phyloP scores from a whole-genome alignment of 53 echinoderm and acorn worm species.

The Paelopatides confundens region DNA sequence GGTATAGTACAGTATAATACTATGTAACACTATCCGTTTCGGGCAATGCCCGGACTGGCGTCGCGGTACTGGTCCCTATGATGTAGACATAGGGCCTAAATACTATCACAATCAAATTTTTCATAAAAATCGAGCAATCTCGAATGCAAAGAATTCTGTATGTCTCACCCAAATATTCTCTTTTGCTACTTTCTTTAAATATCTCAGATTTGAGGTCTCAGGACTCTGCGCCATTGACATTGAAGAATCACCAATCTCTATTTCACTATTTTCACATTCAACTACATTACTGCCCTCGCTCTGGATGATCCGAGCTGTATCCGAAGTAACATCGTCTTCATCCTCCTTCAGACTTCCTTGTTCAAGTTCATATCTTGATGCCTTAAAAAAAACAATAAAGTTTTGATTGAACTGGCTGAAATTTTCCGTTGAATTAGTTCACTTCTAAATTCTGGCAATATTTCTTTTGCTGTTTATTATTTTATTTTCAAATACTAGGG shows the following conservation, averaged over 20 bases:
- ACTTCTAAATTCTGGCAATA: too few species aligned
- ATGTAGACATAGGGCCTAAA: too few species aligned
- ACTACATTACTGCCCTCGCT: not conserved
- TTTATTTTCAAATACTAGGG: too few species aligned
- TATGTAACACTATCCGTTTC: too few species aligned
- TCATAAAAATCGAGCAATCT: not conserved
- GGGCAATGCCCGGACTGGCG: too few species aligned
- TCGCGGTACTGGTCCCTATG: too few species aligned
- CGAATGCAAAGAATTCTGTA: not conserved
- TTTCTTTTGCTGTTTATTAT: too few species aligned
- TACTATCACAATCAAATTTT: too few species aligned
- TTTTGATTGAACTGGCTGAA: too few species aligned
- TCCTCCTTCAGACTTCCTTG: not conserved
- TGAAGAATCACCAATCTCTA: not conserved
- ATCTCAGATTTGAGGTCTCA: conserved; percentile 3
- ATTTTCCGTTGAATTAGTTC: too few species aligned
- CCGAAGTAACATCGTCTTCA: not conserved
- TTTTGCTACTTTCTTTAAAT: conserved; percentile 3
- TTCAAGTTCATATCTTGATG: conserved; percentile 51
- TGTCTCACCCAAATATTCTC: conserved; percentile 29
- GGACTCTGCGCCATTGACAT: not conserved
- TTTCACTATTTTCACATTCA: not conserved
- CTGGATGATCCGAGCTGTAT: not conserved
- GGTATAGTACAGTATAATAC: not conserved
- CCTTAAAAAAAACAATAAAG: too few species aligned